Conservation (phyloP, 1,140 invertebrate species). For the Hylaeus volcanicus region DNA sequence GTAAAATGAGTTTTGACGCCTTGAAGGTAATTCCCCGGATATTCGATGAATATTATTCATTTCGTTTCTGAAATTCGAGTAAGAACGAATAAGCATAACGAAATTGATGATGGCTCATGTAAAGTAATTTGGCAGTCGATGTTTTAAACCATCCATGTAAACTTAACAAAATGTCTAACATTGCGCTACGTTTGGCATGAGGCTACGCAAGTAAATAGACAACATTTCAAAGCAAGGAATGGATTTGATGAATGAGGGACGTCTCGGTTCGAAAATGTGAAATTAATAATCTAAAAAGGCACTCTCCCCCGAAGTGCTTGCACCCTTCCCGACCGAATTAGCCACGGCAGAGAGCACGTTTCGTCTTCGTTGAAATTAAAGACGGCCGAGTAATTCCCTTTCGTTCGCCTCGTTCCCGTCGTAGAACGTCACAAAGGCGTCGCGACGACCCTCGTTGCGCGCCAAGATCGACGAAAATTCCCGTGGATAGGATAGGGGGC, state of each 20-base stretch:
- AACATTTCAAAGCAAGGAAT: neutral
- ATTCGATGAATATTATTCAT: no score
- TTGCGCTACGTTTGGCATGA: no score
- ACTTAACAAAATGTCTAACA: no score
- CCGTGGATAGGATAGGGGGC: neutral
- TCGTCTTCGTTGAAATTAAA: constrained; percentile 32
- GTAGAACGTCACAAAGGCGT: neutral
- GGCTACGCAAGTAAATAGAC: no score
- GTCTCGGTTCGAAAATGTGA: neutral
- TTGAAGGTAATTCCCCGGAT: no score
- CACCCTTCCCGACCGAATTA: constrained; percentile 24
- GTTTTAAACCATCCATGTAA: no score
- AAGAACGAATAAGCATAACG: no score
- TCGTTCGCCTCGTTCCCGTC: neutral
- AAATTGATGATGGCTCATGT: no score
- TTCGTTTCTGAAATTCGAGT: no score
- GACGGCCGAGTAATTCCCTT: constrained; percentile 5
- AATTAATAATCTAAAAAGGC: constrained; percentile 31
- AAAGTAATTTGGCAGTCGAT: no score
- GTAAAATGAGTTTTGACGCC: no score
- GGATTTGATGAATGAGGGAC: neutral
- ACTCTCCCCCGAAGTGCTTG: constrained; percentile 3
- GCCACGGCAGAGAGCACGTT: constrained; percentile 5
- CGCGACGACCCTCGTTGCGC: neutral
- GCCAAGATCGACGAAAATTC: constrained; percentile 4